Base-by-base conservation (phyloP, 1,140 invertebrate genomes). In the Neotoxoptera formosana region DNA sequence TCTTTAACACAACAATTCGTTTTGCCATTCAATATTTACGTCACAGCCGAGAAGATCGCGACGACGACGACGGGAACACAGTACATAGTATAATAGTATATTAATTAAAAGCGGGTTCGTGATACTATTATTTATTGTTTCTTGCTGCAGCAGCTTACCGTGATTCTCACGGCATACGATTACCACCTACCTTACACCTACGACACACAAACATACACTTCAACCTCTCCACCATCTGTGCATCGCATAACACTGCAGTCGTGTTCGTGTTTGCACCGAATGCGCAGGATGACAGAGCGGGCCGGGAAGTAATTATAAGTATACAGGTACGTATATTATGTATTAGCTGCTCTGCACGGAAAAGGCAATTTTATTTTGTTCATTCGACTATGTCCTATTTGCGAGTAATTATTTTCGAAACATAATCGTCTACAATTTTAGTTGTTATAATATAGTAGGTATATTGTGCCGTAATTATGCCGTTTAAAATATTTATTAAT, bases 1-100 rank as follows among this genome's bases (percentile, higher is more conserved):
- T 93, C 91, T 93, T 34, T n/a, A 89, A 76, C 30, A 76, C 30
- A 34, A 76, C 23, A 76, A n/a, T 76, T n/a, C n/a, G 60, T 76
- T 76, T 76, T 76, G n/a, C 30, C n/a, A n/a, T 76, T 76, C n/a
- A 76, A n/a, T 76, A 76, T 76, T 76, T 14, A 76, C 30, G 60
- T n/a, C n/a, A n/a, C 30, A 76, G 30, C 17, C 60, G 30, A n/a
- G 14, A 7, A n/a, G 25, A 30, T 30, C 9, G 60, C 60, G 60
- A 76, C 30, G 30, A 53, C 51, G 17, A 14, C 30, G 30, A 67
- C 30, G 30, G n/a, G 60, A 25, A 17, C 60, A n/a, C 1, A 67
- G n/a, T 67, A 67, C 21, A 53, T 20, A 51, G 14, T n/a, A 67
- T 67, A 25, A 56, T 25, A 67, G 17, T n/a, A 67, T 67, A n/a